phyloP scores from a whole-genome alignment of 2,888 invertebrate species.

The Galerucella calmariensis region DNA sequence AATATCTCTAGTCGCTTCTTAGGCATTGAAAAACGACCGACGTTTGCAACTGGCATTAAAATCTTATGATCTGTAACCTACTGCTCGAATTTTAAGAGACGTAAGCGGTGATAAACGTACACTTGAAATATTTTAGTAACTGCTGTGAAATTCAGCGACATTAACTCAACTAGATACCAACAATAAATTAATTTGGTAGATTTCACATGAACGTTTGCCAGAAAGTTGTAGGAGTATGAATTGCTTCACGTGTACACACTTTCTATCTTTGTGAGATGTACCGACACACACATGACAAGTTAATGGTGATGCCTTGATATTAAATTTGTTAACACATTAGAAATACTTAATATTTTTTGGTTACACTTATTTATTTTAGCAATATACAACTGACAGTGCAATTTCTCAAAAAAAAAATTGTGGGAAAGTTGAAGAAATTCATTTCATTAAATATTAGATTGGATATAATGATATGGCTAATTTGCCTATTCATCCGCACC shows the following conservation, averaged over 20 bases:
- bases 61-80: conserved; percentile 7
- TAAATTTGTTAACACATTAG: conserved; percentile 16
- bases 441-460: too few species aligned
- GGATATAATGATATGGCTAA: too few species aligned
- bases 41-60: neutral
- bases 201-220: conserved; percentile 30
- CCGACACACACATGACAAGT: conserved; percentile 16
- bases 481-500: too few species aligned
- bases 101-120: conserved; percentile 25
- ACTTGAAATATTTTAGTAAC: conserved; percentile 30
- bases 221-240: conserved; percentile 35
- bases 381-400: too few species aligned
- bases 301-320: conserved; percentile 15
- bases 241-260: conserved; percentile 22
- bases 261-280: conserved; percentile 14
- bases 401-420: too few species aligned
- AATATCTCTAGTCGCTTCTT: too few species aligned
- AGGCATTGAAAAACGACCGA: neutral
- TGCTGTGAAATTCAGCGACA: conserved; percentile 26
- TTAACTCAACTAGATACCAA: conserved; percentile 32
- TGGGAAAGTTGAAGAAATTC: too few species aligned
- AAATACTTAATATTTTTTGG: neutral
- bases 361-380: too few species aligned
- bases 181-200: conserved; percentile 32
- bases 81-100: neutral